phyloP scores from a whole-genome alignment of 2,113 vertebrate species.

The Nanorana parkeri region DNA sequence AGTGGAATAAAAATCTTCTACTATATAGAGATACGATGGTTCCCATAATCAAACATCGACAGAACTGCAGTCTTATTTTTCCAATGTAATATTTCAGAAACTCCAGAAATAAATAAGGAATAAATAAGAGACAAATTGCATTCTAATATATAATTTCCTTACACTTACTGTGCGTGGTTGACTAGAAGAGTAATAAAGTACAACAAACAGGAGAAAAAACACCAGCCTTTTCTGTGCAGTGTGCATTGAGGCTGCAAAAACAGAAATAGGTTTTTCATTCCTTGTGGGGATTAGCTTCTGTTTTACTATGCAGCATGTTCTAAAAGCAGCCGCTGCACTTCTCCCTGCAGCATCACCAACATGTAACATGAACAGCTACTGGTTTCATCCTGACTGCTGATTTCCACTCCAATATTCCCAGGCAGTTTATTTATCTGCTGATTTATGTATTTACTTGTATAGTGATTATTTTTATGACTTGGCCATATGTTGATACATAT shows the following conservation, averaged over 20 bases:
- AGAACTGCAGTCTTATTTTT: slow-evolving; percentile 61
- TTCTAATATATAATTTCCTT: slow-evolving; percentile 81
- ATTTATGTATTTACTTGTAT: too few species aligned
- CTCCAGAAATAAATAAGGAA: slow-evolving; percentile 77
- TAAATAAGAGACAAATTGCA: slow-evolving; percentile 74
- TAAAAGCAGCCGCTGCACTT: slow-evolving; percentile 75
- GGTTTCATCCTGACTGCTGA: slow-evolving; percentile 55
- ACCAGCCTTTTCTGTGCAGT: slow-evolving; percentile 76
- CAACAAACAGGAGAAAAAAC: slow-evolving; percentile 79
- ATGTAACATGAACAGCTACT: slow-evolving; percentile 71
- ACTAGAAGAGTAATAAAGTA: slow-evolving; percentile 81
- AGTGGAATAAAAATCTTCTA: slow-evolving; percentile 20
- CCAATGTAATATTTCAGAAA: slow-evolving; percentile 67
- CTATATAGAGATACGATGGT: slow-evolving; percentile 30
- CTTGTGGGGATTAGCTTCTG: slow-evolving; percentile 75
- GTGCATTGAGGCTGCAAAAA: slow-evolving; percentile 76
- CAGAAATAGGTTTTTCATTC: slow-evolving; percentile 84
- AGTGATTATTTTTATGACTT: too few species aligned
- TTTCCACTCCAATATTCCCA: background rate
- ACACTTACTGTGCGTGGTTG: slow-evolving; percentile 76
- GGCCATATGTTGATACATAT: too few species aligned
- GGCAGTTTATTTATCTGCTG: too few species aligned
- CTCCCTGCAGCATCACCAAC: slow-evolving; percentile 76
- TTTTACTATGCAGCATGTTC: slow-evolving; percentile 72
- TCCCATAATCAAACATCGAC: slow-evolving; percentile 61